phyloP scores from a whole-genome alignment of 2,888 invertebrate genomes.

The Epicampocera succincta region DNA sequence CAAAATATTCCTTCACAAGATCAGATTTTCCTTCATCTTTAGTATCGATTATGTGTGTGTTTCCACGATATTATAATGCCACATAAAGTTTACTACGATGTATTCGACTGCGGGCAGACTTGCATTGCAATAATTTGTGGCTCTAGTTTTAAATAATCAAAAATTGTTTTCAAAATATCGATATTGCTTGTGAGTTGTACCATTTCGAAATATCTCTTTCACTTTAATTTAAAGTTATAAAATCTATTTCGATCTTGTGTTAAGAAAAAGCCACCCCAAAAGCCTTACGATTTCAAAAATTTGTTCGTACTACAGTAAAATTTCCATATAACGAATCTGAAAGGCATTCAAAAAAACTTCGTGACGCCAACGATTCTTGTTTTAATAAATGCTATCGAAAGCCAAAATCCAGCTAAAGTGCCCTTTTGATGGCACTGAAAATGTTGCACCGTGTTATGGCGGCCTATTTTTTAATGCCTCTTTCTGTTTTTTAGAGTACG shows the following conservation, averaged over 20 bases:
- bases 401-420: no score
- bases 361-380: no score
- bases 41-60: conserved; percentile 21
- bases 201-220: background rate
- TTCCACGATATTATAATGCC: conserved; percentile 35
- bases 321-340: no score
- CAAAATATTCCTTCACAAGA: conserved; percentile 2
- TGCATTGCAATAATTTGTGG: conserved; percentile 33
- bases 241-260: conserved; percentile 31
- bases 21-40: background rate
- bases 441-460: no score
- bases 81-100: conserved; percentile 30
- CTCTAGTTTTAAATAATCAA: conserved; percentile 23
- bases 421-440: no score
- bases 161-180: conserved; percentile 40
- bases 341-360: no score
- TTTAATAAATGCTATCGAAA: no score
- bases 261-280: no score
- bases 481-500: no score
- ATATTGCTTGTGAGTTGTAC: conserved; percentile 18
- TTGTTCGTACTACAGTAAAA: no score
- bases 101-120: conserved; percentile 27
- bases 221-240: background rate
- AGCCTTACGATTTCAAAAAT: no score
- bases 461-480: no score